Percentiles rank a stretch among this genome's conserved stretches.
These are phyloP conservation scores for Pelochelys cantorii DNA, from an alignment of 2,797 vertebrate species.

Conservation along the genomic window DNA sequence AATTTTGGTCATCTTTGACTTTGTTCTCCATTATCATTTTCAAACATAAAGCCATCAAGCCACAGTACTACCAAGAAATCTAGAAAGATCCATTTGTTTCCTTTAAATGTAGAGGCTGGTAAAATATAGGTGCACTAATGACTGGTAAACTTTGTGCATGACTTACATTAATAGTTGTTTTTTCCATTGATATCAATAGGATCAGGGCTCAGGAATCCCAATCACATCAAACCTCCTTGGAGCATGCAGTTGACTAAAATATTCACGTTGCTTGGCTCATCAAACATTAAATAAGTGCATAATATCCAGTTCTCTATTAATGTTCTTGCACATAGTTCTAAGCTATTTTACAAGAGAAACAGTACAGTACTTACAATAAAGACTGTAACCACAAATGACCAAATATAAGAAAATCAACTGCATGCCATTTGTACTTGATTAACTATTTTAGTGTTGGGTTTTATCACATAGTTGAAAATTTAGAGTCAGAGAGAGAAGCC, in stretches of 20 bases:
- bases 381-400: neutral
- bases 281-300: neutral
- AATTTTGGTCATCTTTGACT: neutral
- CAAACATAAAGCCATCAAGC: neutral
- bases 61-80: neutral
- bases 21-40: neutral
- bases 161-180: neutral
- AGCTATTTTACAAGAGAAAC: neutral
- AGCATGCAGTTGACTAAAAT: neutral
- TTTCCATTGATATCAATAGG: neutral
- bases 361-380: neutral
- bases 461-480: constrained; percentile 48
- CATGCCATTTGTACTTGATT: constrained; percentile 33
- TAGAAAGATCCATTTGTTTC: rapidly evolving
- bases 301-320: neutral
- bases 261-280: neutral
- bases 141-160: neutral
- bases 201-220: neutral
- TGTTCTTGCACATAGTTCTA: neutral
- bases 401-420: neutral
- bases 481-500: constrained; percentile 50
- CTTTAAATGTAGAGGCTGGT: neutral
- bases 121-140: neutral
- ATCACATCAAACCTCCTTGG: neutral
- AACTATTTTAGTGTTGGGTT: constrained; percentile 2